Evolutionary conservation across 2,797 vertebrate genomes (phyloP), one percentile per base, ranked within the genome.

Genomic region (Buphagus erythrorhynchus): DNA sequence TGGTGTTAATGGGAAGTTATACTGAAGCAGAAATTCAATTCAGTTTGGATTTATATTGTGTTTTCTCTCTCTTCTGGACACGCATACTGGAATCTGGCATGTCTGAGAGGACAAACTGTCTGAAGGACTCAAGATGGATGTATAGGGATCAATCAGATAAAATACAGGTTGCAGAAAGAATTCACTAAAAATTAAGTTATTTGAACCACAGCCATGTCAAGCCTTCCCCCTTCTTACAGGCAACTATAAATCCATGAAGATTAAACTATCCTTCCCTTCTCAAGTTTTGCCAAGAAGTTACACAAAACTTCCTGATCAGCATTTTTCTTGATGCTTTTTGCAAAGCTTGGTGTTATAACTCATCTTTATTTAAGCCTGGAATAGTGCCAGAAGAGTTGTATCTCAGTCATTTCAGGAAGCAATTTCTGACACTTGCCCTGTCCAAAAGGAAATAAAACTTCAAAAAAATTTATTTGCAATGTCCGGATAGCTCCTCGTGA

Each of bases 21-120:
- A 21, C n/a, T 91, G 88, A 95, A 95, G 92, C 57, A 71, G 88
- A 96, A 97, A 96, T 95, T 76, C 77, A 90, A 35, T 84, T 96
- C 59, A 29, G 71, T 95, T 95, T 90, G 84, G 86, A 87, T 93
- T 96, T 95, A 66, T 94, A 80, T 58, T 86, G 59, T 88, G 45
- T 93, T 88, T 93, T 94, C 79, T 95, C 45, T 96, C 79, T 77
- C 36, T 86, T 21, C 24, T 82, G 66, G 63, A 66, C 11, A 16
- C 48, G 61, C 61, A 28, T 65, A 10, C 51, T 62, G 65, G 28
- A 81, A 68, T 52, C 55, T 88, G 90, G 40, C 43, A 29, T 52
- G 31, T 55, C 59, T 82, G 76, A 86, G 57, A 74, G 79, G 58
- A 72, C 46, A 88, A n/a, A 29, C 31, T 58, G 28, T 48, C 78